These are phyloP conservation scores for Ailuropoda melanoleuca DNA, from an alignment of 2,113 vertebrate genomes.

Conservation along the genomic window DNA sequence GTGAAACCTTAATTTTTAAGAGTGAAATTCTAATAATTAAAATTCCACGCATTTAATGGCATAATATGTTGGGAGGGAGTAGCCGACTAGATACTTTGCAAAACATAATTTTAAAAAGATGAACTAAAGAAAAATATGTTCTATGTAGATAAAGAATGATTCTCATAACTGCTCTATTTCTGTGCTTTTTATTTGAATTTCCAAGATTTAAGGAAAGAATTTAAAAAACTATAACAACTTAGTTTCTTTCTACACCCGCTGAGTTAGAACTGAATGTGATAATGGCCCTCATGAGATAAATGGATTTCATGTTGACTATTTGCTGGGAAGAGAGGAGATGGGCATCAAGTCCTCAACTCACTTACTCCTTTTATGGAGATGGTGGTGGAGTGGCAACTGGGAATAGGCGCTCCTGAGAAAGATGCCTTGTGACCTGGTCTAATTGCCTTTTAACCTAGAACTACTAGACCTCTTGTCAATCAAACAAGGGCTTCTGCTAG, in stretches of 20 bases:
- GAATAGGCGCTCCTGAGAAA: not conserved
- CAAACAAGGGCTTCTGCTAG: not conserved
- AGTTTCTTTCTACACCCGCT: not conserved
- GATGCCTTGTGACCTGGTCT: not conserved
- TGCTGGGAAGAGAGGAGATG: not conserved
- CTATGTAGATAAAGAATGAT: not conserved
- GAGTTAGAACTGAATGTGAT: conserved; percentile 35
- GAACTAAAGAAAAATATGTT: not conserved
- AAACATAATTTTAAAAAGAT: not conserved
- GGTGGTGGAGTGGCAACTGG: no score
- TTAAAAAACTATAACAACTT: not conserved
- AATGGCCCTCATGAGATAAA: conserved; percentile 9
- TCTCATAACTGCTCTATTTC: not conserved
- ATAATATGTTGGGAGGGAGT: not conserved
- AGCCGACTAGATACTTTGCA: not conserved
- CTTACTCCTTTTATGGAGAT: not conserved
- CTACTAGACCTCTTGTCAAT: not conserved
- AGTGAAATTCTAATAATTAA: not conserved
- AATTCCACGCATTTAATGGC: not conserved
- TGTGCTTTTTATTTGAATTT: not conserved
- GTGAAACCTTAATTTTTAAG: not conserved
- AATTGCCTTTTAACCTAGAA: not conserved
- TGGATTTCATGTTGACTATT: not conserved
- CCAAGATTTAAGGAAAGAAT: not conserved
- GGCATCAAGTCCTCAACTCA: not conserved